Conservation (phyloP, 2,888 invertebrate species). For the Cinara cedri region DNA sequence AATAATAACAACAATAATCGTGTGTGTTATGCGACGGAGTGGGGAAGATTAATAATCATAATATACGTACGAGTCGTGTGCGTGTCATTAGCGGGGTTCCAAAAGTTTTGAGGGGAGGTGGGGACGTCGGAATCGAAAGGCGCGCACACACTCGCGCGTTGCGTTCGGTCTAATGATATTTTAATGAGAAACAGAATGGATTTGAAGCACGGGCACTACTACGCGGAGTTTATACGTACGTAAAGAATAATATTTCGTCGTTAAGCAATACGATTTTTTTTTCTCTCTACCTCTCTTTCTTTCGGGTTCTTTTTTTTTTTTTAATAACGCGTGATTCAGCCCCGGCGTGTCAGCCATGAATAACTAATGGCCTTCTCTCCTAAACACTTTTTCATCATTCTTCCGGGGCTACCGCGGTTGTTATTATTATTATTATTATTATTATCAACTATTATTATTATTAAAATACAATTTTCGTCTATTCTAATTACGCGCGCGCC, state of each 20-base stretch:
- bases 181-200: constrained; percentile 56
- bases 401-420: constrained; percentile 54
- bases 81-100: constrained; percentile 49
- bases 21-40: no score
- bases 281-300: constrained; percentile 50
- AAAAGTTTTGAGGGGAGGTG: constrained; percentile 50
- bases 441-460: constrained; percentile 54
- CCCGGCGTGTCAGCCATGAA: constrained; percentile 57
- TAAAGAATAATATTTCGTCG: constrained; percentile 53
- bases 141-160: constrained; percentile 30
- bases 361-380: constrained; percentile 57
- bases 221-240: not conserved
- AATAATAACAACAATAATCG: no score
- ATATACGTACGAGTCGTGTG: constrained; percentile 41
- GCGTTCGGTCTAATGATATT: constrained; percentile 53
- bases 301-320: constrained; percentile 50
- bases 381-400: constrained; percentile 57
- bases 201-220: constrained; percentile 22
- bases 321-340: constrained; percentile 57
- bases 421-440: constrained; percentile 49
- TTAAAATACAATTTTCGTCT: constrained; percentile 57
- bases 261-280: constrained; percentile 52
- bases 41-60: constrained; percentile 46
- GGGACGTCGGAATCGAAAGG: constrained; percentile 54
- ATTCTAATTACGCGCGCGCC: constrained; percentile 53